Conservation (phyloP, 1,140 invertebrate species). For the Cotesia vestalis region DNA sequence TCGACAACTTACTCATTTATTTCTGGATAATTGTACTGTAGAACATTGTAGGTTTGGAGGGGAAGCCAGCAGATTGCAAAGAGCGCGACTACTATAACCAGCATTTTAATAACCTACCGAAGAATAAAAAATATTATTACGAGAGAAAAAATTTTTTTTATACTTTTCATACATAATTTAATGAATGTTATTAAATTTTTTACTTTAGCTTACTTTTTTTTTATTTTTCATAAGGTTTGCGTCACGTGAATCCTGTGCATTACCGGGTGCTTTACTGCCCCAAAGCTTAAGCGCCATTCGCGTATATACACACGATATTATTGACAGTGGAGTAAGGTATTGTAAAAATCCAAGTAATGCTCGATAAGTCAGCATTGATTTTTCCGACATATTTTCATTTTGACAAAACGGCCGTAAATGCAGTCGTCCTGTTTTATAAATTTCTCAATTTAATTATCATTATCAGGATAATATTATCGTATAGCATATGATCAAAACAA, state of each 20-base stretch:
- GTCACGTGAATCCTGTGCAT: constrained; percentile 77
- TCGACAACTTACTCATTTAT: constrained; percentile 74
- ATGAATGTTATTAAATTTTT: background rate
- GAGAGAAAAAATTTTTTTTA: background rate
- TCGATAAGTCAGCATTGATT: constrained; percentile 69
- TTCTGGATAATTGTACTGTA: constrained; percentile 74
- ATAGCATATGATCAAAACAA: too few species aligned
- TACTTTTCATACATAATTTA: background rate
- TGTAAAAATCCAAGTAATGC: constrained; percentile 71
- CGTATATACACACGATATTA: constrained; percentile 83
- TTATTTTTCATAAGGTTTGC: constrained; percentile 81
- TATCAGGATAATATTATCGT: too few species aligned
- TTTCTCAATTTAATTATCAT: background rate
- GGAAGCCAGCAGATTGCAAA: constrained; percentile 86
- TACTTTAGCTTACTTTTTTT: constrained; percentile 72
- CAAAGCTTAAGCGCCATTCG: constrained; percentile 80
- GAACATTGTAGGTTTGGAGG: constrained; percentile 78
- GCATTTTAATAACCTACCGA: constrained; percentile 84
- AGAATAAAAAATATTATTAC: constrained; percentile 48
- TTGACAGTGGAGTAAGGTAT: constrained; percentile 79
- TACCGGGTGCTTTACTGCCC: constrained; percentile 79
- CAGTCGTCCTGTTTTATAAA: constrained; percentile 30
- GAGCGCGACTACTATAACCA: constrained; percentile 80
- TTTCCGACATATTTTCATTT: constrained; percentile 67
- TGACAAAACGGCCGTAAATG: constrained; percentile 68